Conservation (phyloP, 2,797 vertebrate genomes). For the Mus caroli region DNA sequence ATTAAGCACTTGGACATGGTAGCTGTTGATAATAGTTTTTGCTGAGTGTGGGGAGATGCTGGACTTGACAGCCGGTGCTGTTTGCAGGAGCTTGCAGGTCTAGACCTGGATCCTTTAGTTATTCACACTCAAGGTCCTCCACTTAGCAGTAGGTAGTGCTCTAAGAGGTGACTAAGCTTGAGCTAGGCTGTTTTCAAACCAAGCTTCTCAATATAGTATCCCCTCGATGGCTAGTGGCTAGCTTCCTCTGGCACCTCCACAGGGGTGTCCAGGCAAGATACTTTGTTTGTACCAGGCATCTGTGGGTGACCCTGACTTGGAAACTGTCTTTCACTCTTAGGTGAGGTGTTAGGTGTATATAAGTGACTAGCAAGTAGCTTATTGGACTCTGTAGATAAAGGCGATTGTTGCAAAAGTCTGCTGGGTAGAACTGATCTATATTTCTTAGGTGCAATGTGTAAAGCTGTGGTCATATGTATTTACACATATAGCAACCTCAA, state of each 20-base stretch:
- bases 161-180: not conserved
- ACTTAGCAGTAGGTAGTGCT: not conserved
- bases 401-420: not conserved
- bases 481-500: not conserved
- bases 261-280: not conserved
- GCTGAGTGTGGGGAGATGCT: not conserved
- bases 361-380: not conserved
- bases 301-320: not conserved
- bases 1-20: not conserved
- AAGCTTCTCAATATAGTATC: not conserved
- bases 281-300: not conserved
- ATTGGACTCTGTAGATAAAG: not conserved
- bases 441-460: not conserved
- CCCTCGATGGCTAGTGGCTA: not conserved
- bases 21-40: not conserved
- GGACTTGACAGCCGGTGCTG: not conserved
- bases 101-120: not conserved
- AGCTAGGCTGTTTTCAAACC: not conserved
- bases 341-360: not conserved
- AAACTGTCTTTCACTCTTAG: not conserved
- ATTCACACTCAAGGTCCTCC: not conserved
- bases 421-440: not conserved
- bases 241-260: not conserved
- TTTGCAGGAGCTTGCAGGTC: not conserved
- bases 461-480: too few species aligned